These are phyloP conservation scores for Cricetomys ansorgei DNA, from an alignment of 2,113 vertebrate genomes.

Conservation along the genomic window DNA sequence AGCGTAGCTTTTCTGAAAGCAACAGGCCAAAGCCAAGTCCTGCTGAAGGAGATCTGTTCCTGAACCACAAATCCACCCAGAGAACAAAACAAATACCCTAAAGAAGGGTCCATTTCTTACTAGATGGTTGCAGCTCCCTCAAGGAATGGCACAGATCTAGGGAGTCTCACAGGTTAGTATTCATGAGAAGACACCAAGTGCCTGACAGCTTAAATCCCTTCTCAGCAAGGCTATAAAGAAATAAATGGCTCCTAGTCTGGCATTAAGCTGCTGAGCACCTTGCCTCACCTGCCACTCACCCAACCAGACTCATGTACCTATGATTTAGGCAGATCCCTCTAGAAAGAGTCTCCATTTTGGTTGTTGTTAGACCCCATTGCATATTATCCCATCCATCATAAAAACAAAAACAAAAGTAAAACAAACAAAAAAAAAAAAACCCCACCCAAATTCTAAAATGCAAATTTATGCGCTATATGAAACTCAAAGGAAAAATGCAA, in stretches of 20 bases:
- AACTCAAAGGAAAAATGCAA: conserved; percentile 57
- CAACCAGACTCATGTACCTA: rapidly evolving
- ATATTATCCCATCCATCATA: conserved; percentile 49
- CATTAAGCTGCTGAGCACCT: neutral
- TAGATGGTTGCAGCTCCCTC: neutral
- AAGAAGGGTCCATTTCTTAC: neutral
- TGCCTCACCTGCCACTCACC: neutral
- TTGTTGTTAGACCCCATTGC: neutral
- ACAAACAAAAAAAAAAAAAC: neutral
- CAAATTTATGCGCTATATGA: conserved; percentile 51
- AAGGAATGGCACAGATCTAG: neutral
- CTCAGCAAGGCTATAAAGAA: neutral
- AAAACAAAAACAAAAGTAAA: neutral
- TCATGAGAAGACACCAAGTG: neutral
- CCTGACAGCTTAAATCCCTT: conserved; percentile 40
- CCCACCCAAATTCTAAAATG: neutral
- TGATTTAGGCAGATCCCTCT: neutral
- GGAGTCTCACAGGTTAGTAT: neutral
- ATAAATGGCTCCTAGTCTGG: neutral
- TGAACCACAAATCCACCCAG: neutral
- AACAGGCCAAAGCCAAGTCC: neutral
- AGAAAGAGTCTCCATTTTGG: neutral
- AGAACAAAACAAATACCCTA: neutral
- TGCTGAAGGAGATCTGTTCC: neutral
- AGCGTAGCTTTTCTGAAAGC: neutral